phyloP scores from a whole-genome alignment of 1,140 invertebrate genomes.

The Lepidurus arcticus region DNA sequence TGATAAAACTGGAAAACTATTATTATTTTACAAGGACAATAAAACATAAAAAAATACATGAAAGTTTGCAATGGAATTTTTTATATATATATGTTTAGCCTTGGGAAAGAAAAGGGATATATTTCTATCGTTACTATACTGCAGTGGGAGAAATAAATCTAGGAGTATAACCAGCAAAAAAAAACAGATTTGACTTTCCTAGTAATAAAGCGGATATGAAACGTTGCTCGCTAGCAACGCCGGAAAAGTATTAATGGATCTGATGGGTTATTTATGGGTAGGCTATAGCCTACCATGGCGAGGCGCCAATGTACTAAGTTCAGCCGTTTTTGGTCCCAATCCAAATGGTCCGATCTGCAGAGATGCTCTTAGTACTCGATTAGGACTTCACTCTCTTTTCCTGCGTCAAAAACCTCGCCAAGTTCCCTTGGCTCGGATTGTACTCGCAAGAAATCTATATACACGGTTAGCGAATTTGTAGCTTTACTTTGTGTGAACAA shows the following conservation, averaged over 20 bases:
- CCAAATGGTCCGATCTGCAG: not conserved
- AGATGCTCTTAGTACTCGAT: constrained; percentile 9
- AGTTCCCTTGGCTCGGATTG: too few species aligned
- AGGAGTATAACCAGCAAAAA: not conserved
- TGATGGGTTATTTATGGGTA: constrained; percentile 15
- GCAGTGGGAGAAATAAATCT: too few species aligned
- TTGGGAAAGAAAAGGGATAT: too few species aligned
- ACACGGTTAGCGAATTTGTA: too few species aligned
- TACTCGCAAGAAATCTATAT: too few species aligned
- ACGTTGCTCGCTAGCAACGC: not conserved
- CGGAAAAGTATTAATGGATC: not conserved
- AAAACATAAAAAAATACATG: too few species aligned
- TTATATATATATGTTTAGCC: too few species aligned
- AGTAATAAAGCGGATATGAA: not conserved
- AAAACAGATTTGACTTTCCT: not conserved
- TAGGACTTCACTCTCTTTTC: not conserved
- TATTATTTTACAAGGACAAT: too few species aligned
- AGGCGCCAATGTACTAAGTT: not conserved
- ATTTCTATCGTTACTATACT: too few species aligned
- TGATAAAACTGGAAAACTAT: too few species aligned
- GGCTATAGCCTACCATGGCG: not conserved
- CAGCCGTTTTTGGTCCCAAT: not conserved
- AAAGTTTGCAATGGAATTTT: too few species aligned
- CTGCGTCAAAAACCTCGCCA: not conserved
- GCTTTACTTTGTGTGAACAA: too few species aligned